phyloP scores from a whole-genome alignment of 2,888 invertebrate genomes.

The Lysandra bellargus region DNA sequence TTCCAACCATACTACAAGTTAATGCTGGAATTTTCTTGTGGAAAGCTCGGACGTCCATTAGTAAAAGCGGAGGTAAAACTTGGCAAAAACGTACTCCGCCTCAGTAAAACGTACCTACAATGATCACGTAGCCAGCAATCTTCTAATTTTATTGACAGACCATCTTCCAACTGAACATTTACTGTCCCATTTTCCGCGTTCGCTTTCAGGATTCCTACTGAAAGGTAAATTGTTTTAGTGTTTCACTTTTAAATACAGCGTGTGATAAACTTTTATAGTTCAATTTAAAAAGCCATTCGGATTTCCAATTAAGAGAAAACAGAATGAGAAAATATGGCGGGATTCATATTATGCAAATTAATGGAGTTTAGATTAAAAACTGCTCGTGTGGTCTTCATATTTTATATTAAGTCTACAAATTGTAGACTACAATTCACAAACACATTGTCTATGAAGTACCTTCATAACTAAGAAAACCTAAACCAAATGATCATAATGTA shows the following conservation, averaged over 20 bases:
- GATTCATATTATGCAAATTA: neutral
- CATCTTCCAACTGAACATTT: conserved; percentile 52
- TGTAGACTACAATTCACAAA: no score
- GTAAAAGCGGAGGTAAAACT: neutral
- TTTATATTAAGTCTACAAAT: no score
- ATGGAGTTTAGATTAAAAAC: neutral
- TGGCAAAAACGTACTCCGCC: neutral
- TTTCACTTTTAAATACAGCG: conserved; percentile 33
- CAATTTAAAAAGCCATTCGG: conserved; percentile 14
- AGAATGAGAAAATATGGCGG: neutral
- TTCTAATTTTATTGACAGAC: conserved; percentile 56
- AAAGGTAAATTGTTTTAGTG: conserved; percentile 28
- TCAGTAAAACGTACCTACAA: conserved; percentile 67
- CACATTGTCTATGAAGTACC: no score
- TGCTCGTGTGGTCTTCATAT: neutral
- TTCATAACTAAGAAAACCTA: no score
- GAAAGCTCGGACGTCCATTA: neutral
- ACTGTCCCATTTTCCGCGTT: conserved; percentile 47
- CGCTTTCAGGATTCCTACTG: conserved; percentile 44
- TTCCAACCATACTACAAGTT: neutral
- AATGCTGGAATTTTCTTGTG: neutral
- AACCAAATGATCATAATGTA: no score
- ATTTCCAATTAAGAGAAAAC: neutral
- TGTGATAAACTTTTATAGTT: conserved; percentile 18
- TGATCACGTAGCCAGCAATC: conserved; percentile 82